Evolutionary conservation across 1,140 invertebrate species (phyloP).

Genomic region (Drosophila nigrodunni): DNA sequence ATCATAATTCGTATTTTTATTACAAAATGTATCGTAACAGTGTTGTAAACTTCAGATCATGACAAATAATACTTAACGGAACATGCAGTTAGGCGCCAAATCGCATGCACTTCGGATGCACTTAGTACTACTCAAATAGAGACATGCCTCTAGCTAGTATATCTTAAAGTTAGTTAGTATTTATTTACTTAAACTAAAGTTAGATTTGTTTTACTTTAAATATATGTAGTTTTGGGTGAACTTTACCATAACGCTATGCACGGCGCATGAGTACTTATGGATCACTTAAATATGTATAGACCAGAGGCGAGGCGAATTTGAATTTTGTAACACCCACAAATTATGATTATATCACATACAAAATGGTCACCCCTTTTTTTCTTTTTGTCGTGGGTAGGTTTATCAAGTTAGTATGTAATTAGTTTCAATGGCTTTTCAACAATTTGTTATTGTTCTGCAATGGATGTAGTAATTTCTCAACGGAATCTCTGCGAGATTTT

Average conservation of each 20-base stretch:
- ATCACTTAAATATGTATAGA: conserved; percentile 45
- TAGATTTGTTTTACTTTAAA: background rate
- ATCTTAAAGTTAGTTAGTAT: conserved; percentile 33
- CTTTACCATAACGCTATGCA: conserved; percentile 46
- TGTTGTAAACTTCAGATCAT: conserved; percentile 8
- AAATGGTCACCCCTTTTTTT: conserved; percentile 48
- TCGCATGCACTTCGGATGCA: background rate
- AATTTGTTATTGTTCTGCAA: conserved; percentile 70
- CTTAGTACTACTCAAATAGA: background rate
- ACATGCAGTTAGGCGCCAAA: conserved; percentile 28
- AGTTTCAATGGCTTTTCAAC: conserved; percentile 72
- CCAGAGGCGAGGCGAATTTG: conserved; percentile 31
- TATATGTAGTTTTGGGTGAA: conserved; percentile 29
- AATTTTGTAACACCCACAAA: conserved; percentile 44
- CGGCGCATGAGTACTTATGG: conserved; percentile 38
- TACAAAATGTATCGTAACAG: conserved; percentile 19
- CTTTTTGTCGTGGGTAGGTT: conserved; percentile 41
- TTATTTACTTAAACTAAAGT: conserved; percentile 39
- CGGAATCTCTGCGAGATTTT: conserved; percentile 51
- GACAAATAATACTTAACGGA: conserved; percentile 34
- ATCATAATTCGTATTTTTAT: conserved; percentile 34
- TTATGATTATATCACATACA: conserved; percentile 62
- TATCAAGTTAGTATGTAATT: conserved; percentile 61
- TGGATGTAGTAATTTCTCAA: conserved; percentile 49
- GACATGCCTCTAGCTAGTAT: conserved; percentile 7